Base-by-base conservation (phyloP, 2,797 vertebrate genomes). In the Mormyrops boulengeri region DNA sequence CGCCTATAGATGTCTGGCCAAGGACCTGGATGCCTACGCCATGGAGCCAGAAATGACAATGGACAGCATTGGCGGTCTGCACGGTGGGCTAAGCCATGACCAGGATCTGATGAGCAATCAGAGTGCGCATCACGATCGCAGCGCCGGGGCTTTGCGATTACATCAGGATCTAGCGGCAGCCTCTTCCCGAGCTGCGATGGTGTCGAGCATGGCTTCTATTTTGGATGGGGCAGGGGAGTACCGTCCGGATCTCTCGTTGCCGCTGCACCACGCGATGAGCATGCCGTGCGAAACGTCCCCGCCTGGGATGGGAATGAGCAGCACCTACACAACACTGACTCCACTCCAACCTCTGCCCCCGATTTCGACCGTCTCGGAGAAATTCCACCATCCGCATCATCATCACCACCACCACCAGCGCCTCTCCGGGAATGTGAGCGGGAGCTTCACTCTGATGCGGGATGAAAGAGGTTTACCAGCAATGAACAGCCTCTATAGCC, bases 1-100 rank as follows among this genome's bases (percentile, higher is more conserved):
- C 98, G 97, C 97, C 96, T 98, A 98, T 97, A 93, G 97, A 98
- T 99, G 98, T 97, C 97, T 97, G 95, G 96, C 96, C 97, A 96
- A 97, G 97, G 97, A 98, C 92, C 95, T 97, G 97, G 97, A 97
- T 95, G 96, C 96, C 92, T 98, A 97, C 97, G 97, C 97, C 97
- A 98, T 98, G 97, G 98, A 98, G 96, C 96, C 97, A 94, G 98
- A 99, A 97, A 95, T 98, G 97, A 97, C 97, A 95, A 97, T 98
- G 97, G 97, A 98, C 94, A 96, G 96, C 94, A 95, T 98, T 89
- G 96, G 96, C 96, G 96, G 94, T 95, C 96, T 98, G 93, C 98
- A 98, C 92, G 97, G 97, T 94, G 97, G 95, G 91, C 93, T 96
- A 90, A 93, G 94, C 94, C 96, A 96, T 96, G 98, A 98, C 55